phyloP scores from a whole-genome alignment of 2,797 vertebrate species.

The Pseudochromis fuscus region DNA sequence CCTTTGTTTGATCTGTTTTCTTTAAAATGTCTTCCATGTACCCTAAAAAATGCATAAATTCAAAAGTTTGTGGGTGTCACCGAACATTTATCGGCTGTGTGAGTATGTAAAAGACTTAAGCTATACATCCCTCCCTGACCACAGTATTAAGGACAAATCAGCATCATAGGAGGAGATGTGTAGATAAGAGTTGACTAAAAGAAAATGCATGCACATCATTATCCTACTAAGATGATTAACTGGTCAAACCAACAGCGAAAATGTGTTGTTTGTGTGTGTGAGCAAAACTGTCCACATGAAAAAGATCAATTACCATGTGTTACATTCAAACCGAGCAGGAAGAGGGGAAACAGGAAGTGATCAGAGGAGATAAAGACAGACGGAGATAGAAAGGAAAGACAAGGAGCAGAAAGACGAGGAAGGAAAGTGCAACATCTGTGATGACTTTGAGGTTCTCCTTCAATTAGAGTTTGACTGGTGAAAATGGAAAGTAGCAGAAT shows the following conservation, averaged over 20 bases:
- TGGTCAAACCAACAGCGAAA: no score
- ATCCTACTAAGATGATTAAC: neutral
- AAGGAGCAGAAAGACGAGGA: conserved; percentile 24
- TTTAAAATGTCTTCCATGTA: neutral
- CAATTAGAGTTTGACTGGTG: conserved; percentile 47
- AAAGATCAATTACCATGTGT: neutral
- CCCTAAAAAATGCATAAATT: neutral
- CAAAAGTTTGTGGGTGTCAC: neutral
- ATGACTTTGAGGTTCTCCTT: conserved; percentile 54
- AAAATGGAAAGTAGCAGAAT: conserved; percentile 53
- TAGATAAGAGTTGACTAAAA: neutral
- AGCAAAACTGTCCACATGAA: neutral
- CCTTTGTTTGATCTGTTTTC: neutral
- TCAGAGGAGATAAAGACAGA: conserved; percentile 47
- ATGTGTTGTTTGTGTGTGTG: neutral
- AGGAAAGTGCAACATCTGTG: conserved; percentile 35
- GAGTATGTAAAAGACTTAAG: neutral
- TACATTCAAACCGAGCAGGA: conserved; percentile 22
- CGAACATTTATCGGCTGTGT: no score
- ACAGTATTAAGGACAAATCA: neutral
- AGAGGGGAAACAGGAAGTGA: conserved; percentile 15
- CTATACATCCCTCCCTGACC: neutral
- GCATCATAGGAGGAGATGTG: neutral
- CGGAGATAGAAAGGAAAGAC: conserved; percentile 53
- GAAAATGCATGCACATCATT: neutral